Percentiles rank a stretch among this genome's conserved stretches.
phyloP scores from a whole-genome alignment of 2,113 vertebrate genomes.

The Campylomormyrus tamandua region DNA sequence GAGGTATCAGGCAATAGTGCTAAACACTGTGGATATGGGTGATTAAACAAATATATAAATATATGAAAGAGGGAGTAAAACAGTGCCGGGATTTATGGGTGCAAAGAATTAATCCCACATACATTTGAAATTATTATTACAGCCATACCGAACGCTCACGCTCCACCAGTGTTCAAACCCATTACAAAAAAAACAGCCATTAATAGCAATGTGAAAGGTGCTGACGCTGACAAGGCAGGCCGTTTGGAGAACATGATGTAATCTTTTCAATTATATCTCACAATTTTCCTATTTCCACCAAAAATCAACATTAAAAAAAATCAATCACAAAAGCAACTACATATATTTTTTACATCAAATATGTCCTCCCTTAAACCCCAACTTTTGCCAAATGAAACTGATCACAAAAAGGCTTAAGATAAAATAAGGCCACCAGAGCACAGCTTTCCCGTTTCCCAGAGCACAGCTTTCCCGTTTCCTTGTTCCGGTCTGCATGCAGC shows the following conservation, averaged over 20 bases:
- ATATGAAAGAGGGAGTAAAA: neutral
- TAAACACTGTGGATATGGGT: neutral
- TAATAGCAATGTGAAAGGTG: neutral
- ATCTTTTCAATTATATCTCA: neutral
- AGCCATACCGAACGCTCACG: neutral
- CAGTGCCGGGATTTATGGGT: neutral
- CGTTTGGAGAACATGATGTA: neutral
- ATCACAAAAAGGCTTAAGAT: neutral
- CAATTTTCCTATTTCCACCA: neutral
- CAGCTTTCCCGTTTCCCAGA: neutral
- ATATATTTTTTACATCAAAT: neutral
- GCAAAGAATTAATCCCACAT: neutral
- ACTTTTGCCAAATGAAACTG: neutral
- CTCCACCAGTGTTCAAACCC: neutral
- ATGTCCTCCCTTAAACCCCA: neutral
- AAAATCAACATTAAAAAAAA: neutral
- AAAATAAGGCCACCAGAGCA: neutral
- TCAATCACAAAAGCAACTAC: neutral
- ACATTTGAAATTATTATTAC: neutral
- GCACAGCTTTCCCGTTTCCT: neutral
- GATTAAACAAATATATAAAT: neutral
- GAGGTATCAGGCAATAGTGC: neutral
- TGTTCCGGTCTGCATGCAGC: neutral
- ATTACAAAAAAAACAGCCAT: neutral
- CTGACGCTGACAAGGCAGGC: neutral